Percentiles rank a stretch among this genome's conserved stretches.
Conservation (phyloP, 2,888 invertebrate genomes). For the Acanthosoma haemorrhoidale region DNA sequence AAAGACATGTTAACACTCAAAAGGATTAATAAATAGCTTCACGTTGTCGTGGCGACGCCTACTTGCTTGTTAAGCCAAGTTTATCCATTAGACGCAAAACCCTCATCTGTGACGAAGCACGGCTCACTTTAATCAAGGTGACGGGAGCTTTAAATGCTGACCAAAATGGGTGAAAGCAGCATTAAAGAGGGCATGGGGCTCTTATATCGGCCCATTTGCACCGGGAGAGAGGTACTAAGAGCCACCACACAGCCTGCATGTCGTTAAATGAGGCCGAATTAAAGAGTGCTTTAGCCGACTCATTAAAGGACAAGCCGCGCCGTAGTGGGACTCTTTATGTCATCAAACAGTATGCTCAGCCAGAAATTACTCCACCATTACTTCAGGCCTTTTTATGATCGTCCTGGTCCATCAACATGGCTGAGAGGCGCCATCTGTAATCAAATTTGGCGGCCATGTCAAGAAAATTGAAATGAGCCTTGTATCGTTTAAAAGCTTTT, state of each 20-base stretch:
- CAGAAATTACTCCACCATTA: background rate
- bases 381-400: background rate
- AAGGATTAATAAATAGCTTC: too few species aligned
- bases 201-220: too few species aligned
- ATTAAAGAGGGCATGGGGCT: background rate
- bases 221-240: background rate
- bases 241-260: too few species aligned
- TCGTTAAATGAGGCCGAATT: background rate
- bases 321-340: background rate
- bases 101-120: background rate
- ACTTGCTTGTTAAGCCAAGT: too few species aligned
- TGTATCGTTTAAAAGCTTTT: constrained; percentile 6
- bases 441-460: background rate
- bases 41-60: too few species aligned
- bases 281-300: background rate
- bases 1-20: too few species aligned
- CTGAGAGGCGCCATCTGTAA: background rate
- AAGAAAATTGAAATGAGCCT: constrained; percentile 6
- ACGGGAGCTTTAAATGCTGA: background rate
- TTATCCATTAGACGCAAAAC: background rate
- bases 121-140: background rate
- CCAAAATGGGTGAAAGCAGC: background rate
- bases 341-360: background rate
- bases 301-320: too few species aligned
- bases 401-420: background rate